These are phyloP conservation scores for Fragum fragum DNA, from an alignment of 2,888 invertebrate genomes.

Conservation along the genomic window DNA sequence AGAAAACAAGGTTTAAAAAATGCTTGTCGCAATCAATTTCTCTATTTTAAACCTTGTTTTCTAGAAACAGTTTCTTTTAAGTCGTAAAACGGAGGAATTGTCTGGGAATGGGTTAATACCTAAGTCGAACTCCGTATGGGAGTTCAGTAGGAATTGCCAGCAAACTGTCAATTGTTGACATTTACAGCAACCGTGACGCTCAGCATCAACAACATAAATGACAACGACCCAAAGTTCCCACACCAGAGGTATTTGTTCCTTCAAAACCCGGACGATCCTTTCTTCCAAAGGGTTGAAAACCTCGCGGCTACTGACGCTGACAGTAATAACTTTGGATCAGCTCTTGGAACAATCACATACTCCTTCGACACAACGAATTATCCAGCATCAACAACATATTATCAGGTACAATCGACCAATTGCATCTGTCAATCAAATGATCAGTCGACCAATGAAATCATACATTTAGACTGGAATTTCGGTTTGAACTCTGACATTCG, in stretches of 20 bases:
- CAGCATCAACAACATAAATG: slow-evolving; percentile 52
- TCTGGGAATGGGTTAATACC: too few relatives aligned
- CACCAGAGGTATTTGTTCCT: slow-evolving; percentile 49
- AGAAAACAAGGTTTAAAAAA: too few relatives aligned
- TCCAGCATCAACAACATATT: slow-evolving; percentile 16
- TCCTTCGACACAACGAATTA: slow-evolving; percentile 21
- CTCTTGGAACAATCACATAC: slow-evolving; percentile 42
- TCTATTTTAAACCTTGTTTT: too few relatives aligned
- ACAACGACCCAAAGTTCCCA: slow-evolving; percentile 52
- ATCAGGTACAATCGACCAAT: too few relatives aligned
- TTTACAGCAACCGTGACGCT: slow-evolving; percentile 35
- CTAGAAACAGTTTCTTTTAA: too few relatives aligned
- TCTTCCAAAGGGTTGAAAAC: slow-evolving; percentile 41
- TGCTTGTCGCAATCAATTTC: too few relatives aligned
- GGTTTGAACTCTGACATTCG: neutral
- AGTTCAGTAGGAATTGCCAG: too few relatives aligned
- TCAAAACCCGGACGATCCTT: slow-evolving; percentile 32
- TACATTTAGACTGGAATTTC: too few relatives aligned
- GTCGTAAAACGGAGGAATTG: too few relatives aligned
- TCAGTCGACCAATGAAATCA: too few relatives aligned
- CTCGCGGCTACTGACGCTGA: slow-evolving; percentile 53
- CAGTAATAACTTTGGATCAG: slow-evolving; percentile 32
- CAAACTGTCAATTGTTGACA: neutral
- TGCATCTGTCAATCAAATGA: too few relatives aligned
- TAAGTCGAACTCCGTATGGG: too few relatives aligned